These are phyloP conservation scores for Zygothrica quintamaculata DNA, from an alignment of 2,888 invertebrate species.

Conservation along the genomic window DNA sequence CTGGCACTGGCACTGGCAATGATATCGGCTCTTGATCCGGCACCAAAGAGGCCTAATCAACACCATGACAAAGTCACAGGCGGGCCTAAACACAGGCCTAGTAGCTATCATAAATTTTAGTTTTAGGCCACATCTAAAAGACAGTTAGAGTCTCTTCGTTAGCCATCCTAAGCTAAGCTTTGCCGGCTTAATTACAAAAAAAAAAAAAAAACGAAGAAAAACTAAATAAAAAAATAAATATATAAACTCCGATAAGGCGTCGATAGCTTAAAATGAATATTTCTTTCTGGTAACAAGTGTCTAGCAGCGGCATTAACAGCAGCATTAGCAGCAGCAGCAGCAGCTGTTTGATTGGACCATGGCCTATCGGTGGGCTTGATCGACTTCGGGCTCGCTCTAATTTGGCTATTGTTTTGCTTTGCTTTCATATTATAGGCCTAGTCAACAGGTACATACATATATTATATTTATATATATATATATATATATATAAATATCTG, in stretches of 20 bases:
- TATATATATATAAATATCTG: no score
- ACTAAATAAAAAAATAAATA: no score
- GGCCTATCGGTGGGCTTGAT: conserved; percentile 37
- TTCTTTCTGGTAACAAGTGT: conserved; percentile 57
- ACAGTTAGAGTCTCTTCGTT: conserved; percentile 39
- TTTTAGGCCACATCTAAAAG: conserved; percentile 69
- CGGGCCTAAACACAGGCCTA: conserved; percentile 44
- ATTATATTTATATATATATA: no score
- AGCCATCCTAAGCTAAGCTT: conserved; percentile 26
- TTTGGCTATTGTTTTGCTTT: conserved; percentile 59
- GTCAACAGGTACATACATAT: conserved; percentile 7
- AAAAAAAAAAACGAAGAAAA: no score
- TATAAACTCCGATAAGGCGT: conserved; percentile 67
- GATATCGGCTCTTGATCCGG: neutral
- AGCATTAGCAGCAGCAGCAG: no score
- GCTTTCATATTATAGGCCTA: conserved; percentile 4
- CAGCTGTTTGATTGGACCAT: conserved; percentile 53
- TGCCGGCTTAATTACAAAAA: conserved; percentile 67
- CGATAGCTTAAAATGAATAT: conserved; percentile 57
- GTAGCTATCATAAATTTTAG: conserved; percentile 72
- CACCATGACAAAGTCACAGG: conserved; percentile 62
- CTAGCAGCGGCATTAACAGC: no score
- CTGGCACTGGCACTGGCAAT: neutral
- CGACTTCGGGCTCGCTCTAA: conserved; percentile 39
- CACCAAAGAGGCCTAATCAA: conserved; percentile 60